Evolutionary conservation across 2,113 vertebrate genomes (phyloP).

Genomic region (Sarotherodon lohbergeri): DNA sequence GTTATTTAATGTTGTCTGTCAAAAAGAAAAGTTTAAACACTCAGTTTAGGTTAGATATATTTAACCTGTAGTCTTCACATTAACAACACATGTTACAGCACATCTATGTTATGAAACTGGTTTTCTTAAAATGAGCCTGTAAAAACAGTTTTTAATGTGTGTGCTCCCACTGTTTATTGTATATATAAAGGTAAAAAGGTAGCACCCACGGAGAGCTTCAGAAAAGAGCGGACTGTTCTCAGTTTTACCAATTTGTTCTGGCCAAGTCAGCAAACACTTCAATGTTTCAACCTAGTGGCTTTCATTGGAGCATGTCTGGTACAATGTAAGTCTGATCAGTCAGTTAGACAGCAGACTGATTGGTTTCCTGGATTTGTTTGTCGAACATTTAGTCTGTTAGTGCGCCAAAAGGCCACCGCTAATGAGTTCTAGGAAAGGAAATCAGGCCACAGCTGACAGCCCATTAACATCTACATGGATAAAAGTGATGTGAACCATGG

Average conservation of each 20-base stretch:
- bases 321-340: neutral
- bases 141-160: neutral
- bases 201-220: neutral
- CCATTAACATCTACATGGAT: neutral
- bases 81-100: neutral
- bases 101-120: neutral
- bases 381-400: neutral
- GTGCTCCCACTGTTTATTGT: neutral
- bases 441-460: neutral
- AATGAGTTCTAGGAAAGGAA: slow-evolving; percentile 29
- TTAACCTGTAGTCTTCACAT: neutral
- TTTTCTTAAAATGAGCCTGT: neutral
- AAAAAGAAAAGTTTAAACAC: neutral
- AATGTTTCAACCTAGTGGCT: neutral
- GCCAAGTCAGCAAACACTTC: neutral
- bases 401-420: slow-evolving; percentile 1
- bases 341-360: neutral
- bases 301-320: neutral
- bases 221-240: neutral
- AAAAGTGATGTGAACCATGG: neutral
- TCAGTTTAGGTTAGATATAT: neutral
- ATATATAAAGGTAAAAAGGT: neutral
- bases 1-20: neutral
- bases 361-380: slow-evolving; percentile 1
- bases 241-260: neutral